Evolutionary conservation across 2,888 invertebrate genomes (phyloP), one percentile per base, ranked within the genome.

Genomic region (Eudasyphora cyanicolor): DNA sequence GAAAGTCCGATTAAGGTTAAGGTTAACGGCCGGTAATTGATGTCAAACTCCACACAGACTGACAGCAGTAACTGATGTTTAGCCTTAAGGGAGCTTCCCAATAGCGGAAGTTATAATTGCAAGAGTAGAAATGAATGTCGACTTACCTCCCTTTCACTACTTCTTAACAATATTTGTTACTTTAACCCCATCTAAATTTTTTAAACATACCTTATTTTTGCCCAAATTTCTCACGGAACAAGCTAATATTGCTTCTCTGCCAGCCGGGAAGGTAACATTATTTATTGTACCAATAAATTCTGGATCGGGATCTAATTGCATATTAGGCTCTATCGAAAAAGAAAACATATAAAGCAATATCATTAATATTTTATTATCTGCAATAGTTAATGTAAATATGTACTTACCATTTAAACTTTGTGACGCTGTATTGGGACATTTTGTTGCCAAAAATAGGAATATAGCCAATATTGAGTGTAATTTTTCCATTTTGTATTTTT

Each of bases 231-330:
- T 89, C 27, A 92, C 92, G 1, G 92, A 89, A 75, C 92, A 92
- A 49, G 92, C 90, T 27, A 92, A 87, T 60, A 92, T 89, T 7
- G 92, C 92, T 87, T 92, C 92, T 73, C 92, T 88, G 21, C 92
- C 92, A 32, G 92, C 92, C 60, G 92, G 92, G 89, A 91, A 92
- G 87, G 92, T 92, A 62, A 92, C 92, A 87, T 92, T 92, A 84
- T 90, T 90, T 85, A 92, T 92, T 69, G 88, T 89, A 84, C 92
- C 92, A 79, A 91, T 89, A 87, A 92, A 92, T 86, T 92, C 92
- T 54, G 92, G 92, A 87, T 92, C 92, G 38, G 91, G 89, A 88
- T 92, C 92, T 81, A 90, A 87, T 84, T 91, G 90, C 83, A 90
- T 90, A 84, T 90, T 91, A 74, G 87, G 87, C 70, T 90, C 90